Conservation (phyloP, 2,113 vertebrate species). For the Phocoena phocoena region DNA sequence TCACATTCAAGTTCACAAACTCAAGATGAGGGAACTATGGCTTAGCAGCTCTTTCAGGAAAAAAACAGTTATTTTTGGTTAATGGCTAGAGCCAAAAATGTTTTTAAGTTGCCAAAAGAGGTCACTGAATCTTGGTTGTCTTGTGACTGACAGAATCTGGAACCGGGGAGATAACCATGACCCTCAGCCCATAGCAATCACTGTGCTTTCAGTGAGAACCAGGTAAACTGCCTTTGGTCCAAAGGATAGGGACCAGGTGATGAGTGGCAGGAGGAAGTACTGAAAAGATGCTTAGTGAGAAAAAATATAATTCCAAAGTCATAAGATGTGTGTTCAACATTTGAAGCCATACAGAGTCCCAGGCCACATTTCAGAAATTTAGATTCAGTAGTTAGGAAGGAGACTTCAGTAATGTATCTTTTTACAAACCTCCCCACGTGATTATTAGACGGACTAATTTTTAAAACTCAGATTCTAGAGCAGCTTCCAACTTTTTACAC, state of each 20-base stretch:
- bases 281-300: neutral
- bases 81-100: neutral
- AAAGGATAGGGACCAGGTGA: neutral
- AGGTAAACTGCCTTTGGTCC: neutral
- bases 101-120: neutral
- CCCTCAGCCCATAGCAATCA: accelerated
- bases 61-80: neutral
- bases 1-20: neutral
- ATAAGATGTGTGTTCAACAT: neutral
- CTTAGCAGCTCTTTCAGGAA: neutral
- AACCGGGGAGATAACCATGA: no score
- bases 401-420: neutral
- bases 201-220: neutral
- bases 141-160: neutral
- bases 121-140: neutral
- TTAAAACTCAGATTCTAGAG: neutral
- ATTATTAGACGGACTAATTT: neutral
- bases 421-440: neutral
- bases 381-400: neutral
- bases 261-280: neutral
- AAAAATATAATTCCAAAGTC: neutral
- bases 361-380: neutral
- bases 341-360: neutral
- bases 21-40: neutral
- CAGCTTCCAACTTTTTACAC: neutral